Evolutionary conservation across 2,797 vertebrate genomes (phyloP), one percentile per base, ranked within the genome.

Genomic region (Emydoidea blandingii): DNA sequence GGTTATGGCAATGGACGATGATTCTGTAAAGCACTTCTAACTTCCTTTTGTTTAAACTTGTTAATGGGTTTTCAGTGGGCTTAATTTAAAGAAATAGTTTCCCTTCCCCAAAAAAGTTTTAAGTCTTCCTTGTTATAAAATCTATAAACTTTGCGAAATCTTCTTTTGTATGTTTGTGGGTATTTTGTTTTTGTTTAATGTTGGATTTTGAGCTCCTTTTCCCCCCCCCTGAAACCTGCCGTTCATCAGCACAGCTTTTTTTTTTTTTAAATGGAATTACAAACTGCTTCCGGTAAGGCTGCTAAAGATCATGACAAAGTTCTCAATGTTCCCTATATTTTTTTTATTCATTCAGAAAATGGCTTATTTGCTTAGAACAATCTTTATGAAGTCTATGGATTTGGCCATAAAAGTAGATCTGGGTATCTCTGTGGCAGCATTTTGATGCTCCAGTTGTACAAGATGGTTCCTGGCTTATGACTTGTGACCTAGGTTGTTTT

Each of bases 1-100:
- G 99, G 99, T 78, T 99, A 99, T 47, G 99, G 98, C 98, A 99
- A 97, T 0, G 99, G 99, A 53, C 99, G 99, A 98, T 99, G 99
- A 99, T 99, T 83, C 92, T 68, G 18, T 81, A 95, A 89, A 98
- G 97, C 97, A 97, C 98, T 97, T 97, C 95, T 89, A 14, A 10
- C 85, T 83, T 76, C 79, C 76, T 68, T 62, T 87, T 52, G 11
- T 85, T 86, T 57, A 83, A 53, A 87, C 56, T 62, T 59, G 12
- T 37, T 74, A 29, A 72, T 87, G 94, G 90, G 92, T 94, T 94
- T 94, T 91, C 87, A 93, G 2, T 53, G 90, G 72, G 97, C 88
- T 97, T 98, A 98, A 98, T 96, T 98, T 98, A 98, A 98, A 97
- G 74, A 83, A 41, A 94, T 97, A 98, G 97, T 92, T 81, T 81